Evolutionary conservation across 2,797 vertebrate species (phyloP), one percentile per base, ranked within the genome.

Genomic region (Fratercula arctica): DNA sequence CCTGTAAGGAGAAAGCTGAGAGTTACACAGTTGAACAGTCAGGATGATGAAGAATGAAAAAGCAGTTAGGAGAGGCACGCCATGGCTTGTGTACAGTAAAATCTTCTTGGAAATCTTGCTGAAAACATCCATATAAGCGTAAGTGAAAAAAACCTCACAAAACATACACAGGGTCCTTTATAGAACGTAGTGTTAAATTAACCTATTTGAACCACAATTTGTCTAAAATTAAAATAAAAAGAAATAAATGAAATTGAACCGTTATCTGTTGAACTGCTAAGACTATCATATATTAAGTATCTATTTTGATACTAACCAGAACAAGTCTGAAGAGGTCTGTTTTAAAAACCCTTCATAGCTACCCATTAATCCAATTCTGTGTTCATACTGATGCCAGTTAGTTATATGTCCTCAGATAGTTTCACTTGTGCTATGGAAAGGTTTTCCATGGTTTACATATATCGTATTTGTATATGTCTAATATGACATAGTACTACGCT

Each of bases 381-480:
- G 13, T 39, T 85, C 21, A 24, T 45, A 78, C 2, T 50, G 20
- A 87, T 66, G 24, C 16, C 67, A 76, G 10, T 54, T 75, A 78
- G 16, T 51, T 39, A 13, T 11, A 21, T 1, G 6, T 15, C 21
- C 37, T 87, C 33, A 54, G 41, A 74, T 1, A 75, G 28, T 35
- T 90, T 87, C 60, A 70, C 26, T 43, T 82, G 23, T 28, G 46
- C 33, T 51, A 28, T 6, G 15, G 45, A 91, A 31, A 90, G 10
- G 6, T 87, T 93, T 89, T 66, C 33, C 26, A 85, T 16, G 0
- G 57, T 54, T 73, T 79, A 59, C 11, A 28, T 24, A 3, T 3
- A 46, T 17, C 1, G 1, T 59, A 73, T 37, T 41, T 1, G 0
- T 72, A 2, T 48, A 50, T 3, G 28, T 54, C n/a, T 57, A 82